phyloP scores from a whole-genome alignment of 2,797 vertebrate genomes.

The Cynodonichthys magdalenae region DNA sequence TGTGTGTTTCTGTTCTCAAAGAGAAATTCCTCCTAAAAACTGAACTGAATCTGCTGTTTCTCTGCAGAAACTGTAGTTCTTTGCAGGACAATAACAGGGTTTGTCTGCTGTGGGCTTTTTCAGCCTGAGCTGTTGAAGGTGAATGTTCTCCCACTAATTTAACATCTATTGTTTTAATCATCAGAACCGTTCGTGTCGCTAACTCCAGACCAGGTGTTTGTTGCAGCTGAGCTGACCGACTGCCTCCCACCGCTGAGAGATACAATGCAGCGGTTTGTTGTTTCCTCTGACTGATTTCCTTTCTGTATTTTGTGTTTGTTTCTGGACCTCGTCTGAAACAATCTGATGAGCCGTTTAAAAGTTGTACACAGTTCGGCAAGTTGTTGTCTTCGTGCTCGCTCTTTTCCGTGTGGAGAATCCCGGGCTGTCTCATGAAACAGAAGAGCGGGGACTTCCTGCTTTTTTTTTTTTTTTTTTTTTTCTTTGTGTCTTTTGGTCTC shows the following conservation, averaged over 20 bases:
- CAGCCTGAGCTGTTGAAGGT: neutral
- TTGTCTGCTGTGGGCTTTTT: neutral
- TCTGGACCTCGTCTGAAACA: neutral
- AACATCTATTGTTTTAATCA: neutral
- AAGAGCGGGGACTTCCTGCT: constrained; percentile 55
- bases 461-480: constrained; percentile 28
- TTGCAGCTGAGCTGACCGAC: no score
- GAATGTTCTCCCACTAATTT: no score
- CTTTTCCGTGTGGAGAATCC: constrained; percentile 17
- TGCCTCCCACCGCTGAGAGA: constrained; percentile 8
- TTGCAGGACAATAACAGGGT: neutral
- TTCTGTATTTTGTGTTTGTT: constrained; percentile 12
- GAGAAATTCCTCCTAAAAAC: constrained; percentile 4
- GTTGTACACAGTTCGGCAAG: neutral
- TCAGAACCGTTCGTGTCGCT: neutral
- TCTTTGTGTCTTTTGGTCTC: constrained; percentile 47
- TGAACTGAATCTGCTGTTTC: neutral
- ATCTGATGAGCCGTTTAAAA: neutral
- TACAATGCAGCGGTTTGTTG: constrained; percentile 23
- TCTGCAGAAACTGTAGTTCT: constrained; percentile 6
- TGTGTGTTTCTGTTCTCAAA: neutral
- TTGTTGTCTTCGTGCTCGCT: constrained; percentile 3
- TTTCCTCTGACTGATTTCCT: constrained; percentile 48
- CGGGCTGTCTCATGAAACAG: constrained; percentile 26
- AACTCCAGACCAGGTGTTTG: neutral